A percentile compares a stretch with the other conserved stretches of the same genome.
Evolutionary conservation across 2,797 vertebrate species (phyloP).

Genomic region (Dendrocincla tyrannina): DNA sequence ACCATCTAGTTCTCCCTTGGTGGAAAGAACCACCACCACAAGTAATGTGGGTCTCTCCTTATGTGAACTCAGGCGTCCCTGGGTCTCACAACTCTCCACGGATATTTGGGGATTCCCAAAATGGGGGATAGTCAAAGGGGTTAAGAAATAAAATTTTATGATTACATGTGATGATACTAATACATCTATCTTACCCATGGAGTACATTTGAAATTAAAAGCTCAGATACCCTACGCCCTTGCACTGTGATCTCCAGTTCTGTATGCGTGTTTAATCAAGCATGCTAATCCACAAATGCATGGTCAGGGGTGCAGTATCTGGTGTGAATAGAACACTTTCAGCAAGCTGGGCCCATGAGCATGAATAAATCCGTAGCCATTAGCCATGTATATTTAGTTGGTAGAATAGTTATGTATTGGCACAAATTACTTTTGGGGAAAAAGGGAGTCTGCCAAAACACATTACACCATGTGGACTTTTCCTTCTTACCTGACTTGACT

Average conservation of each 20-base stretch:
- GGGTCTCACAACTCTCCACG: background rate
- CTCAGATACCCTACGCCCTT: background rate
- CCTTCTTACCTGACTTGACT: background rate
- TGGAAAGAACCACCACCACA: background rate
- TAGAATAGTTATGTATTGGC: slow-evolving; percentile 27
- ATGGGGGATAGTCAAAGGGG: background rate
- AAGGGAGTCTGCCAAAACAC: background rate
- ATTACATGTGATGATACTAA: background rate
- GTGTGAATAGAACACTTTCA: background rate
- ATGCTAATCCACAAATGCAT: background rate
- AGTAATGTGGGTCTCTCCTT: background rate
- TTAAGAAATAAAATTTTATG: background rate
- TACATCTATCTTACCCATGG: background rate
- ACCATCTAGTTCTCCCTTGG: background rate
- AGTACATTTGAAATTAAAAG: background rate
- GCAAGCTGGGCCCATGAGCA: background rate
- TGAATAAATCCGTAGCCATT: background rate
- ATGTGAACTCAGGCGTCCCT: background rate
- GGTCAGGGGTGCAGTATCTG: background rate
- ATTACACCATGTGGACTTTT: background rate
- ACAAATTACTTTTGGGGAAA: slow-evolving; percentile 22
- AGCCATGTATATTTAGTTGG: background rate
- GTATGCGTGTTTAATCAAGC: background rate
- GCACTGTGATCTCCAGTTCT: background rate
- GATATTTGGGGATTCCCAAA: background rate